Base-by-base conservation (phyloP, 2,888 invertebrate species). In the Exephanes ischioxanthus region DNA sequence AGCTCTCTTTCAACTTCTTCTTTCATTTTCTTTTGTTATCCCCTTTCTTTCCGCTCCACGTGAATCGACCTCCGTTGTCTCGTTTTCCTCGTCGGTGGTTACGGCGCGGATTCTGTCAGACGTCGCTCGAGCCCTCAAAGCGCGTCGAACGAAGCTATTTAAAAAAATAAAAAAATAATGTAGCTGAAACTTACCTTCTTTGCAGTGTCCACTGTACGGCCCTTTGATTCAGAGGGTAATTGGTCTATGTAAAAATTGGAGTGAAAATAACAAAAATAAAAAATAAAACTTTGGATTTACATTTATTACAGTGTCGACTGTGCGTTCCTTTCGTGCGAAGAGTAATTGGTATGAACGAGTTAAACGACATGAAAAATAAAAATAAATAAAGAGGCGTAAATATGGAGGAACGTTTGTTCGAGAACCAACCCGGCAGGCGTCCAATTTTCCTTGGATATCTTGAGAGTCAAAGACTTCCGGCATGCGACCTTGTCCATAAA, bases 21-120 rank as follows among this genome's bases (percentile, higher is more conserved):
- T 37, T 22, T 58, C 11, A 11, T 70, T 61, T 41, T 9, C 14
- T 26, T 41, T 53, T 55, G 3, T 79, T 68, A 16, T 48, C 14
- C 72, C 22, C 19, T 51, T 26, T 33, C 9, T 51, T 51, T 48
- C 41, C 66, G 37, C 22, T 67, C 41, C 37, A 67, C 37, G 37
- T 41, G 66, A 41, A 67, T 41, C 71, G n/a, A 51, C 53, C 22
- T 58, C 61, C 41, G 22, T 41, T 45, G 51, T 53, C 30, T 79
- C 26, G 33, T 51, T 55, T 14, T 19, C 66, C 66, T 19, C 19
- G 55, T 19, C 37, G 70, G 58, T 58, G 30, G 37, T 82, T 66
- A 30, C 37, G 30, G 9, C 45, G 73, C 26, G 53, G 37, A 82
- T 63, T 45, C 51, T 30, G 76, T 82, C 76, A 53, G 63, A 19